Evolutionary conservation across 2,888 invertebrate genomes (phyloP).

Genomic region (Helobdella robusta): DNA sequence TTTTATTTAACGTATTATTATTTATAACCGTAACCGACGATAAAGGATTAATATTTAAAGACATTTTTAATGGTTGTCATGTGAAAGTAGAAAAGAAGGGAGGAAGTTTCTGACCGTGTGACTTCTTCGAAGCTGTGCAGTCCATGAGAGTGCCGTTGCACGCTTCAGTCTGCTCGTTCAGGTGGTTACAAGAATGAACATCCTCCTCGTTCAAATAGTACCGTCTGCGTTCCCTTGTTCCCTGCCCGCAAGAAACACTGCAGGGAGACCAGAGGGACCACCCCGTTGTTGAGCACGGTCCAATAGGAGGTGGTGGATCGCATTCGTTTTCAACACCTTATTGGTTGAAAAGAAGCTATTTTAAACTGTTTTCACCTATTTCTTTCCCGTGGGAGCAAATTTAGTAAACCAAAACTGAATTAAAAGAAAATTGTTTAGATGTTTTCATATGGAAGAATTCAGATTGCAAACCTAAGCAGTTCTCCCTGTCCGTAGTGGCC

Average conservation of each 20-base stretch:
- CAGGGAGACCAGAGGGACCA: constrained; percentile 55
- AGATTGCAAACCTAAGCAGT: constrained; percentile 39
- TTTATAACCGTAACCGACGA: neutral
- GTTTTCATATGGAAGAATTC: neutral
- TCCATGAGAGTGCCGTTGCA: constrained; percentile 34
- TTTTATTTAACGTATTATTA: neutral
- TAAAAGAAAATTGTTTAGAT: neutral
- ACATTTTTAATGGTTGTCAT: too few species aligned
- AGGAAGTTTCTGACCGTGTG: constrained; percentile 39
- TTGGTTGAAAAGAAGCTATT: neutral
- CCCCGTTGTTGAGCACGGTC: constrained; percentile 53
- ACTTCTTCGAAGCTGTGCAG: constrained; percentile 48
- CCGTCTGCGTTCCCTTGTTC: constrained; percentile 59
- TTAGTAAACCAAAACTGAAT: too few species aligned
- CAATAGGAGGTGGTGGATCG: constrained; percentile 29
- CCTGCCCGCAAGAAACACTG: constrained; percentile 52
- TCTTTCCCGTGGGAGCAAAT: too few species aligned
- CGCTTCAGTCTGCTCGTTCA: constrained; percentile 26
- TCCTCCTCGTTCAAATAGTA: constrained; percentile 28
- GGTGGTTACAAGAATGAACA: constrained; percentile 23
- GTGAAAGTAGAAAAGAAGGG: neutral
- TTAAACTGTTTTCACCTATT: neutral
- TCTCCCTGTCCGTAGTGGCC: constrained; percentile 41
- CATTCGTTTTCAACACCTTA: constrained; percentile 35
- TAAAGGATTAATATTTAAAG: too few species aligned